Evolutionary conservation across 2,113 vertebrate genomes (phyloP), one percentile per base, ranked within the genome.

Genomic region (Cygnus buccinator): DNA sequence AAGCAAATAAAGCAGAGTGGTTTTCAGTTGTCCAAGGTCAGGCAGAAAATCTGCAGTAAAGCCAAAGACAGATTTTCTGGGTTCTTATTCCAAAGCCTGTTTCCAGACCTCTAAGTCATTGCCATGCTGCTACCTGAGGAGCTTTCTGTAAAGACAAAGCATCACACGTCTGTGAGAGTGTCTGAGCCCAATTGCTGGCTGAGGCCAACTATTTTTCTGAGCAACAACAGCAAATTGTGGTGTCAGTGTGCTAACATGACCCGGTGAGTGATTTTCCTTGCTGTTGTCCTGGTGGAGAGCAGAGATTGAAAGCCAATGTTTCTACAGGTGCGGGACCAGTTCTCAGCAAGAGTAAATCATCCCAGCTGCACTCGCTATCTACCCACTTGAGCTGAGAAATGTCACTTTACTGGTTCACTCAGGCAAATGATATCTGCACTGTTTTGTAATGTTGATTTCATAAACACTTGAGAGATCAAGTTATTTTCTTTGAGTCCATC

Each of bases 151-250:
- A 93, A 96, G 74, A 94, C 89, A 96, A 96, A 96, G 92, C 84
- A 85, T 85, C 71, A 61, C 78, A 72, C 8, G 66, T 76, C 89
- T 43, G 7, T 6, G 9, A 93, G 66, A 93, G 50, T 59, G 63
- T 89, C 89, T 89, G 91, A 93, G 87, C 77, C 62, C 90, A 92
- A 78, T 94, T 94, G 95, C 95, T 90, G 91, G 89, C 80, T 93
- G 94, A 96, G 93, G 74, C 80, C 89, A 89, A 79, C 94, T 93
- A 96, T 96, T 96, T 94, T 95, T 95, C 94, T 85, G 75, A 96
- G 77, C 58, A 84, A 54, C 71, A 94, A 87, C 48, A 92, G 67
- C 66, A 96, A 97, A 97, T 92, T 92, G 94, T 87, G 87, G 92
- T 96, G 95, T 95, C 94, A 96, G 74, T 14, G 66, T 35, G 73